phyloP scores from a whole-genome alignment of 2,888 invertebrate genomes.

The Eupithecia insigniata region DNA sequence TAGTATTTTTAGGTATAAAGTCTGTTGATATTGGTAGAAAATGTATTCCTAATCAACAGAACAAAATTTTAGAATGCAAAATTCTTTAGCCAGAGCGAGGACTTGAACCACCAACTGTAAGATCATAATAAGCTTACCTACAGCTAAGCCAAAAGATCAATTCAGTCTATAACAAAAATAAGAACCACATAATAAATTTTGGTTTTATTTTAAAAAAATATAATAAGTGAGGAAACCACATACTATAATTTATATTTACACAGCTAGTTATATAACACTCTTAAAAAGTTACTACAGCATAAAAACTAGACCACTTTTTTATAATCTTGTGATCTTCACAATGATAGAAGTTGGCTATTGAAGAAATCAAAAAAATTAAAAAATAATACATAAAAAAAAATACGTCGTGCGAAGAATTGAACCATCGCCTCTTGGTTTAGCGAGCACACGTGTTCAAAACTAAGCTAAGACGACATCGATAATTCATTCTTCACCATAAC shows the following conservation, averaged over 20 bases:
- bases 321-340: not conserved
- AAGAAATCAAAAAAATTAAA: slow-evolving; percentile 14
- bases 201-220: slow-evolving; percentile 2
- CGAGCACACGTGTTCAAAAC: slow-evolving; percentile 52
- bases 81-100: slow-evolving; percentile 7
- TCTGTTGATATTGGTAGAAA: not conserved
- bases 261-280: not conserved
- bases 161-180: not conserved
- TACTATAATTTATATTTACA: not conserved
- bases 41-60: not conserved
- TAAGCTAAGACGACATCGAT: slow-evolving; percentile 44
- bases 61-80: slow-evolving; percentile 19
- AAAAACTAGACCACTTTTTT: not conserved
- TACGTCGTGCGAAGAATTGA: slow-evolving; percentile 54
- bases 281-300: not conserved
- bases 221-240: not conserved
- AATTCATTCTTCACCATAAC: not conserved
- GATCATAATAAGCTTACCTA: slow-evolving; percentile 8
- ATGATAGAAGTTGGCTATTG: not conserved
- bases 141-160: slow-evolving; percentile 30
- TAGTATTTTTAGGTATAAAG: not conserved
- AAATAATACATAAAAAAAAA: slow-evolving; percentile 35
- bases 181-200: not conserved
- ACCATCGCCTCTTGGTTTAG: slow-evolving; percentile 54
- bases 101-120: slow-evolving; percentile 28